Percentiles rank a stretch among this genome's conserved stretches.
These are phyloP conservation scores for Danaus plexippus DNA, from an alignment of 1,140 invertebrate genomes.

Conservation along the genomic window DNA sequence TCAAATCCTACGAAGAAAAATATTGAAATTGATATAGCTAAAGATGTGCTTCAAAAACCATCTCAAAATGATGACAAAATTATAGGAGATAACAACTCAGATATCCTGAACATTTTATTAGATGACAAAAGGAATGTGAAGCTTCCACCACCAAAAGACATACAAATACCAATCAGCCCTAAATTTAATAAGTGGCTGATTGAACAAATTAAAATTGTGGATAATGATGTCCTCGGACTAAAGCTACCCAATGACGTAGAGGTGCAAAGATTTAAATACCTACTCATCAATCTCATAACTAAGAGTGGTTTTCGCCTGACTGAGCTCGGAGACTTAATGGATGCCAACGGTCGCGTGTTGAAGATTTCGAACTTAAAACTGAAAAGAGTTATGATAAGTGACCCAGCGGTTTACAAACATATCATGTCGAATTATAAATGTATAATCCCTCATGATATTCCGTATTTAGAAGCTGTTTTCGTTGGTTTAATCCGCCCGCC, in stretches of 20 bases:
- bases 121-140: too few relatives aligned
- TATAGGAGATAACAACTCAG: too few relatives aligned
- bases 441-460: conserved; percentile 16
- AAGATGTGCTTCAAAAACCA: conserved; percentile 3
- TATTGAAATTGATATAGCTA: not conserved
- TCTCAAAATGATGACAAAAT: not conserved
- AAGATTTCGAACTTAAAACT: conserved; percentile 26
- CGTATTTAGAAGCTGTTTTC: conserved; percentile 32
- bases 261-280: conserved; percentile 16
- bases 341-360: conserved; percentile 22
- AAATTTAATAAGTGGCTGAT: conserved; percentile 29
- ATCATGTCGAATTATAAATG: conserved; percentile 9
- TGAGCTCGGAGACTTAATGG: conserved; percentile 20
- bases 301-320: conserved; percentile 26
- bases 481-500: conserved; percentile 22
- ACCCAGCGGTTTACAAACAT: conserved; percentile 21
- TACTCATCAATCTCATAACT: conserved; percentile 24
- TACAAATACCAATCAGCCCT: not conserved
- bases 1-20: not conserved
- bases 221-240: conserved; percentile 1
- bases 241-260: conserved; percentile 17
- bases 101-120: too few relatives aligned
- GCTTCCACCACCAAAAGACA: too few relatives aligned
- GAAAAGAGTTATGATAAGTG: conserved; percentile 30
- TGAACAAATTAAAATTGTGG: conserved; percentile 2